A percentile compares a stretch with the other conserved stretches of the same genome.
Evolutionary conservation across 2,888 invertebrate genomes (phyloP).

Genomic region (Polymixis flavicincta): DNA sequence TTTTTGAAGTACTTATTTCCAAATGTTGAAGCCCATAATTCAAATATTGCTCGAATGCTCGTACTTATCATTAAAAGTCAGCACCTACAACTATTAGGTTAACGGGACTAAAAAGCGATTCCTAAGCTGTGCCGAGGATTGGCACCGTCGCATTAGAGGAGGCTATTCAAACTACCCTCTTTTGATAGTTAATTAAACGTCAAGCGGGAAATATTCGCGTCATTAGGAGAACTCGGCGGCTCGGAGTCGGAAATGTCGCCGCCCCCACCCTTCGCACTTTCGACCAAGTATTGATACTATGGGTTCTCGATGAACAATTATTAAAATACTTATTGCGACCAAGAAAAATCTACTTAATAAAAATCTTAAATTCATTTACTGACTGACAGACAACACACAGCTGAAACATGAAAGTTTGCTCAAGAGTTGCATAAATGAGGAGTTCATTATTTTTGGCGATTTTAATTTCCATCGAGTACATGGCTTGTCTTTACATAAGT

Average conservation of each 20-base stretch:
- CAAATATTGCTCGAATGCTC: conserved; percentile 4
- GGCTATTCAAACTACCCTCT: conserved; percentile 76
- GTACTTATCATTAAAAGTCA: conserved; percentile 17
- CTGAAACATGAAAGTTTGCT: background rate
- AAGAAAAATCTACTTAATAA: background rate
- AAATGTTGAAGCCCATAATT: conserved; percentile 6
- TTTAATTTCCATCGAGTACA: background rate
- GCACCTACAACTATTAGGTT: conserved; percentile 40
- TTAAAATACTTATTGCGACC: background rate
- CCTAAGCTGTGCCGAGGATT: conserved; percentile 62
- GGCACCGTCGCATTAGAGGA: conserved; percentile 72
- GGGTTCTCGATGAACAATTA: conserved; percentile 60
- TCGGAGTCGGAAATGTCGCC: conserved; percentile 83
- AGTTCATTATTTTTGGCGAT: background rate
- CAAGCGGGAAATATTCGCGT: conserved; percentile 87
- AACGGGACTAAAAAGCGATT: conserved; percentile 51
- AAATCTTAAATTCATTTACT: too few species aligned
- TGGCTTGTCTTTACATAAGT: background rate
- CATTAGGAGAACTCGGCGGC: conserved; percentile 83
- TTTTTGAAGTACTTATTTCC: conserved; percentile 5
- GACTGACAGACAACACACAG: too few species aligned
- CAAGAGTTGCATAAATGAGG: background rate
- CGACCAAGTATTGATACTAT: conserved; percentile 65
- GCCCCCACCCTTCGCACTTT: conserved; percentile 69
- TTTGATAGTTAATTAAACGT: conserved; percentile 89